Conservation (phyloP, 2,888 invertebrate species). For the Drosophila algonquin region DNA sequence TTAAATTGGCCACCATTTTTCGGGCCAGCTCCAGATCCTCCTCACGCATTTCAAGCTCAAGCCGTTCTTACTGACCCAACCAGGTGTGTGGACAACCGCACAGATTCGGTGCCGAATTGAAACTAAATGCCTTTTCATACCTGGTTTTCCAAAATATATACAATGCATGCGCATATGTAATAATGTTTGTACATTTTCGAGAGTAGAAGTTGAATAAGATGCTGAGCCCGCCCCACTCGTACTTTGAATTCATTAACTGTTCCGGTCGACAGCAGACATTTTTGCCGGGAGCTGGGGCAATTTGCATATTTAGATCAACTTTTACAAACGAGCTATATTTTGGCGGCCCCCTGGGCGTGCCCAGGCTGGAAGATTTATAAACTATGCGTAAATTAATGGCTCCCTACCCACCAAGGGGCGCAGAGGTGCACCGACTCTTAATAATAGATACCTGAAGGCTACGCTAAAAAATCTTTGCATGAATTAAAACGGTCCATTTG, state of each 20-base stretch:
- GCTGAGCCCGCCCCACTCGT: constrained; percentile 50
- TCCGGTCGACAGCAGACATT: background rate
- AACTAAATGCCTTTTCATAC: constrained; percentile 59
- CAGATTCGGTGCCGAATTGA: constrained; percentile 45
- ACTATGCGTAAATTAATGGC: constrained; percentile 36
- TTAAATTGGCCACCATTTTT: constrained; percentile 85
- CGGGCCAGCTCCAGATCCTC: constrained; percentile 87
- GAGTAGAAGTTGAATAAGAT: constrained; percentile 46
- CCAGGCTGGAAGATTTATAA: constrained; percentile 27
- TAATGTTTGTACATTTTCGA: constrained; percentile 16
- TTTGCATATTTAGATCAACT: constrained; percentile 44
- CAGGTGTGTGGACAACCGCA: constrained; percentile 38
- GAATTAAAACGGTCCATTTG: constrained; percentile 16
- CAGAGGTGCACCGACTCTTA: constrained; percentile 17
- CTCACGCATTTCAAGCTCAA: constrained; percentile 52
- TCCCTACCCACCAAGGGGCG: background rate
- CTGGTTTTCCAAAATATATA: constrained; percentile 60
- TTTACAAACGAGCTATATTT: constrained; percentile 31
- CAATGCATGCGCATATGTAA: constrained; percentile 52
- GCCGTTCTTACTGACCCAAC: background rate
- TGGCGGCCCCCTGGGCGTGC: constrained; percentile 38
- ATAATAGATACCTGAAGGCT: constrained; percentile 39
- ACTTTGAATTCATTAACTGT: constrained; percentile 69
- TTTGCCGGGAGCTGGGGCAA: constrained; percentile 15
- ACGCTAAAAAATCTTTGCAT: constrained; percentile 37